phyloP scores from a whole-genome alignment of 2,797 vertebrate genomes.

The Leontocebus nigricollis region DNA sequence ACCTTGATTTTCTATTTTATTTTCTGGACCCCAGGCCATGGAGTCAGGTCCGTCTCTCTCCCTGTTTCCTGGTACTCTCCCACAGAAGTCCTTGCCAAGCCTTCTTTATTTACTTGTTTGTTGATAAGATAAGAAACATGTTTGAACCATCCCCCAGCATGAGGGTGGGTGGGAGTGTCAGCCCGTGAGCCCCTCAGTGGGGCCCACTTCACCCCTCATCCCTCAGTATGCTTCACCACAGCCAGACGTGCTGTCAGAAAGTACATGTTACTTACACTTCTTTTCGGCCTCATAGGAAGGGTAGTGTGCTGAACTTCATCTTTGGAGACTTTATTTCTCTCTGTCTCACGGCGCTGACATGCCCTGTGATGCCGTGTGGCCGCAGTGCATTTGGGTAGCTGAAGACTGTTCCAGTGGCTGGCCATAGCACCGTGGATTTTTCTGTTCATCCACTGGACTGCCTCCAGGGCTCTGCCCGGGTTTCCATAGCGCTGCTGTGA shows the following conservation, averaged over 20 bases:
- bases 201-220: neutral
- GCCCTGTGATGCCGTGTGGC: neutral
- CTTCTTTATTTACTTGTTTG: neutral
- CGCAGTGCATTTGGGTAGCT: accelerated
- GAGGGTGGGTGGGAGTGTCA: accelerated
- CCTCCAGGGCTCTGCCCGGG: neutral
- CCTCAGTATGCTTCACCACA: accelerated
- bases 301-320: accelerated
- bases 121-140: neutral
- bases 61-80: neutral
- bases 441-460: accelerated
- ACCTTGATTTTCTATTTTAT: neutral
- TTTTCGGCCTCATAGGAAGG: neutral
- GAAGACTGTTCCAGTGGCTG: neutral
- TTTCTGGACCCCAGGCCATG: neutral
- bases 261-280: neutral
- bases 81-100: accelerated
- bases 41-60: neutral
- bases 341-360: accelerated
- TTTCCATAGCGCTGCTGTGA: neutral
- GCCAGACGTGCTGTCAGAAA: accelerated
- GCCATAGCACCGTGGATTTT: accelerated
- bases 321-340: neutral
- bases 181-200: accelerated
- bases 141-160: accelerated